A percentile compares a stretch with the other conserved stretches of the same genome.
These are phyloP conservation scores for Gortyna flavago DNA, from an alignment of 2,888 invertebrate species.

Conservation along the genomic window DNA sequence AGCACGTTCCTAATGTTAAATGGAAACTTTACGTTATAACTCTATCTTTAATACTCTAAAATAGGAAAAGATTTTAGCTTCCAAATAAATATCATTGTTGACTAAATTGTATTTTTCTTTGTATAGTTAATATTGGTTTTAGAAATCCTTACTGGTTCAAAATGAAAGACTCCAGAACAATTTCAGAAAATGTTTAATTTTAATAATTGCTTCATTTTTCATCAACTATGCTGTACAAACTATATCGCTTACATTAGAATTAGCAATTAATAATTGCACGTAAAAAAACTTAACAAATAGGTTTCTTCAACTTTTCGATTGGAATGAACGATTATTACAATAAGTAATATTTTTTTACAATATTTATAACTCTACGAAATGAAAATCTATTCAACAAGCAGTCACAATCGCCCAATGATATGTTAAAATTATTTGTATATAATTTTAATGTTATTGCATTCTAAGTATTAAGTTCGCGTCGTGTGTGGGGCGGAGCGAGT, in stretches of 20 bases:
- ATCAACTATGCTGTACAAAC: conserved; percentile 90
- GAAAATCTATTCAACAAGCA: conserved; percentile 89
- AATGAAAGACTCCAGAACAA: conserved; percentile 75
- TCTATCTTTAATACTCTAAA: conserved; percentile 79
- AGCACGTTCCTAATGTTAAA: conserved; percentile 80
- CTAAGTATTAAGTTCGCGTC: conserved; percentile 75
- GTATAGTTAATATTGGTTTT: neutral
- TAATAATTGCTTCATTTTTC: conserved; percentile 89
- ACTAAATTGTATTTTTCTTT: conserved; percentile 73
- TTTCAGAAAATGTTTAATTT: conserved; percentile 89
- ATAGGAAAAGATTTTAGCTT: conserved; percentile 82
- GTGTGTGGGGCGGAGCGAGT: conserved; percentile 59
- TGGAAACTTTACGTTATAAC: conserved; percentile 81
- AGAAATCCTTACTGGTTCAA: conserved; percentile 6
- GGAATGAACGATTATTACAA: conserved; percentile 90
- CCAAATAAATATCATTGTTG: conserved; percentile 89
- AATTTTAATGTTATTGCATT: conserved; percentile 85
- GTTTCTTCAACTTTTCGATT: conserved; percentile 89
- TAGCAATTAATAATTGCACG: conserved; percentile 91
- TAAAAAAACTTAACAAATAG: conserved; percentile 90
- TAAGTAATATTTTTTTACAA: conserved; percentile 87
- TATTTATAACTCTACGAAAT: conserved; percentile 88
- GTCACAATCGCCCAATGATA: conserved; percentile 91
- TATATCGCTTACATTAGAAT: conserved; percentile 90
- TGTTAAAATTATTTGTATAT: conserved; percentile 87